Percentiles rank a stretch among this genome's conserved stretches.
Conservation (phyloP, 2,888 invertebrate species). For the Cephus pygmeus region DNA sequence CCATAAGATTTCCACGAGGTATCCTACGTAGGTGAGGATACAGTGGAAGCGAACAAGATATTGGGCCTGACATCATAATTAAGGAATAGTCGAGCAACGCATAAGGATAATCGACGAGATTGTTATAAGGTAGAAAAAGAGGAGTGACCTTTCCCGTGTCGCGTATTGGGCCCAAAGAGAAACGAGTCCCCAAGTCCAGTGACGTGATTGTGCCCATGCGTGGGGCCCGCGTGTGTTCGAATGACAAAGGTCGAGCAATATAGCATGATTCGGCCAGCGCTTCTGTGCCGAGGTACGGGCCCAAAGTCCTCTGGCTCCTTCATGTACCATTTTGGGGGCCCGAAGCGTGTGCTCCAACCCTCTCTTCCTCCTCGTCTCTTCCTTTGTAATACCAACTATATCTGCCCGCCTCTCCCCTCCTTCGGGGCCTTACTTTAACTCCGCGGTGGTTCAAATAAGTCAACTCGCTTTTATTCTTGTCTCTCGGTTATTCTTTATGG, state of each 20-base stretch:
- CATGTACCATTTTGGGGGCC: not conserved
- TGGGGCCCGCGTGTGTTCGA: constrained; percentile 36
- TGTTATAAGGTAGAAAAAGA: not conserved
- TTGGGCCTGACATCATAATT: not conserved
- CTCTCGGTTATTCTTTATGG: constrained; percentile 60
- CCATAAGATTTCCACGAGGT: not conserved
- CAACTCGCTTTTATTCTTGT: constrained; percentile 60
- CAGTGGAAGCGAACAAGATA: not conserved
- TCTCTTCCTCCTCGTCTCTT: not conserved
- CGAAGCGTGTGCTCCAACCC: not conserved
- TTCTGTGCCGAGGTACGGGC: constrained; percentile 37
- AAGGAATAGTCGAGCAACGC: not conserved
- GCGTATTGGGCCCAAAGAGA: not conserved
- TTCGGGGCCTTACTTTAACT: constrained; percentile 12
- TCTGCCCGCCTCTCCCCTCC: constrained; percentile 14
- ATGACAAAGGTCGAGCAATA: constrained; percentile 57
- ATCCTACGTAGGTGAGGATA: not conserved
- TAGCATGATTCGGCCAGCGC: constrained; percentile 53
- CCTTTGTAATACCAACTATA: not conserved
- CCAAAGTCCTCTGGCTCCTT: not conserved
- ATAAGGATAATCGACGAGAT: not conserved
- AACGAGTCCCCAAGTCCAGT: not conserved
- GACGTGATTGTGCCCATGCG: not conserved
- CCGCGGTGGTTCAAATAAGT: constrained; percentile 56
- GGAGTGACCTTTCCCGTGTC: not conserved